These are phyloP conservation scores for Limnothrissa miodon DNA, from an alignment of 2,113 vertebrate genomes.

Conservation along the genomic window DNA sequence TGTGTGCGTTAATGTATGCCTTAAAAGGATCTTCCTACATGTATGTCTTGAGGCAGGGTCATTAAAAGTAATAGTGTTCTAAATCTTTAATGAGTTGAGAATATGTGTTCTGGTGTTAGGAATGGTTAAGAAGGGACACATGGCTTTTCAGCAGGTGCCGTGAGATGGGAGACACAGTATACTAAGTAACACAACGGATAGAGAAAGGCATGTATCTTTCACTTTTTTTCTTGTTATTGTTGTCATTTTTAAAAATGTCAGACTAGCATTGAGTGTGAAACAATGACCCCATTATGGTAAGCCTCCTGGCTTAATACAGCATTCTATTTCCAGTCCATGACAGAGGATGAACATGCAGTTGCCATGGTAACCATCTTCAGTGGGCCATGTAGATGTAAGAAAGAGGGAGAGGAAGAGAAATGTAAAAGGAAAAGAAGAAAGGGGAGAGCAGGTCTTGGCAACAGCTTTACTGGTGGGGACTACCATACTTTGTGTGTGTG, in stretches of 20 bases:
- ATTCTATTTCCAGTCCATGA: slow-evolving; percentile 22
- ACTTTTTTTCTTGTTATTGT: not conserved
- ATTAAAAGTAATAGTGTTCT: not conserved
- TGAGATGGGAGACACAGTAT: not conserved
- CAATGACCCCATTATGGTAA: slow-evolving; percentile 32
- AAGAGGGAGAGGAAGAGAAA: not conserved
- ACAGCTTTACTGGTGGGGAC: not conserved
- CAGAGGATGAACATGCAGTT: slow-evolving; percentile 46
- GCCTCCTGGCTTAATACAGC: slow-evolving; percentile 19
- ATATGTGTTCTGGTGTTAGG: not conserved
- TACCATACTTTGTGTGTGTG: not conserved
- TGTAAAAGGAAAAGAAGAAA: slow-evolving; percentile 24
- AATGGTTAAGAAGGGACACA: not conserved
- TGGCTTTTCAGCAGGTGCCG: not conserved
- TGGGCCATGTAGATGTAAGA: slow-evolving; percentile 24
- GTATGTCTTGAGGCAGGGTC: not conserved
- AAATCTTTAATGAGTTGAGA: not conserved
- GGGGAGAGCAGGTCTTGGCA: not conserved
- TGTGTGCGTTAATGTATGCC: not conserved
- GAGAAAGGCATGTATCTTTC: not conserved
- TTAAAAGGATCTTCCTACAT: not conserved
- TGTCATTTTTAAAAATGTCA: not conserved
- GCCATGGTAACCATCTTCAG: slow-evolving; percentile 40
- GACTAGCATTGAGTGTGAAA: not conserved
- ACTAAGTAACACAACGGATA: not conserved